Evolutionary conservation across 2,797 vertebrate genomes (phyloP), one percentile per base, ranked within the genome.

Genomic region (Gymnothorax reevesii): DNA sequence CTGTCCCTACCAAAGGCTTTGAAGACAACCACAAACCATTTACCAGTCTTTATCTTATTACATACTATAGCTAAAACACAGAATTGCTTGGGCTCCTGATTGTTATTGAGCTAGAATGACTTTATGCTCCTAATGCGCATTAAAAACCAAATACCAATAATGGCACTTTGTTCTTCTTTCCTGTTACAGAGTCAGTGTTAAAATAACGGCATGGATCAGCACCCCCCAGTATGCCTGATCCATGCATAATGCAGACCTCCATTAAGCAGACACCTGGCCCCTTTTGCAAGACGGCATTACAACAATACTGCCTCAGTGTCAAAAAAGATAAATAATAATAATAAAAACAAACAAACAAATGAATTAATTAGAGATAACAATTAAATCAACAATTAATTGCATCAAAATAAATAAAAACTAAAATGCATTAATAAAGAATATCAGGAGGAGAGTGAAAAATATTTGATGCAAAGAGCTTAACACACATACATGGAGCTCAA

Each of bases 181-280:
- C 77, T 80, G 77, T 52, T 54, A 20, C 77, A 80, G 77, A n/a
- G 52, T 80, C 77, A 80, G 52, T 54, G 77, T 80, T 52, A 80
- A 80, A 80, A 17, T 80, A 54, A 55, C 20, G 52, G 52, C 77
- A 7, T 22, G 10, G 52, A 80, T 80, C 7, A 7, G 52, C 52
- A 33, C 42, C 73, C 42, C 73, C 73, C 15, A 13, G 52, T 49
- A 80, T 54, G 49, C 77, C 77, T 54, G 77, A n/a, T 7, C 49
- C 77, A 80, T 55, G 77, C 77, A 55, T 55, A 80, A 80, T 80
- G 77, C 49, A 80, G 52, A 33, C 3, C 7, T 52, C 55, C 77
- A 9, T 80, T 80, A 80, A 55, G 12, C 12, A 20, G 75, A 54
- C 77, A 80, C 49, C 20, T 80, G 42, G 73, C 33, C 52, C 17